Evolutionary conservation across 53 echinoderm and acorn worm species (phyloP).

Genomic region (Hippasteria phrygiana): DNA sequence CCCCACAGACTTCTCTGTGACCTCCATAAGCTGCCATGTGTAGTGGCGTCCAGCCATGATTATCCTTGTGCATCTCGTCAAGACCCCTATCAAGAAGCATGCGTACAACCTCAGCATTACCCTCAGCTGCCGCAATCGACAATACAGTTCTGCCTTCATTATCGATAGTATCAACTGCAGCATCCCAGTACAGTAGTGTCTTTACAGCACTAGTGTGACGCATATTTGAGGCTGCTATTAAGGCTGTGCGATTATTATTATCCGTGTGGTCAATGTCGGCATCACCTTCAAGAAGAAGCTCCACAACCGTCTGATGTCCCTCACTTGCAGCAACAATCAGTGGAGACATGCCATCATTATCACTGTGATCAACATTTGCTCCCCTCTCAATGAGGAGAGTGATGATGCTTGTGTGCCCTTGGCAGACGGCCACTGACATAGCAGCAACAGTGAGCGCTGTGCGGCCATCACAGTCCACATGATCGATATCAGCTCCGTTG

Average conservation of each 20-base stretch:
- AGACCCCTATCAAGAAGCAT: constrained; percentile 93
- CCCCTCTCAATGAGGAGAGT: constrained; percentile 85
- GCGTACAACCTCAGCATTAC: constrained; percentile 89
- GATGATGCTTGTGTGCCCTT: constrained; percentile 96
- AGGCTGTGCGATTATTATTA: constrained; percentile 90
- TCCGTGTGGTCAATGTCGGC: constrained; percentile 97
- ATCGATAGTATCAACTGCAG: constrained; percentile 97
- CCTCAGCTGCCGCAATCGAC: constrained; percentile 94
- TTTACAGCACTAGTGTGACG: constrained; percentile 90
- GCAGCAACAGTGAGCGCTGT: constrained; percentile 98
- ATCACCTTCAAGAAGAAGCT: constrained; percentile 91
- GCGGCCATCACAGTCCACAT: constrained; percentile 94
- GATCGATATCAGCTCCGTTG: constrained; percentile 93
- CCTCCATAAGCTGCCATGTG: constrained; percentile 99
- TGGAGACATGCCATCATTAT: constrained; percentile 99
- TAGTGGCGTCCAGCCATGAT: constrained; percentile 98
- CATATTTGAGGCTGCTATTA: constrained; percentile 98
- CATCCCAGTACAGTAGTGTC: constrained; percentile 86
- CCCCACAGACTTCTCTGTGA: constrained; percentile 89
- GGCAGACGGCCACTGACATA: constrained; percentile 93
- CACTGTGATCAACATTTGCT: constrained; percentile 91
- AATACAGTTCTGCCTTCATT: constrained; percentile 96
- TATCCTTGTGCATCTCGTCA: constrained; percentile 98
- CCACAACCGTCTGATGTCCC: constrained; percentile 94
- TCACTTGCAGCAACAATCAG: constrained; percentile 95